Evolutionary conservation across 2,888 invertebrate genomes (phyloP), one percentile per base, ranked within the genome.

Genomic region (Acronicta leporina): DNA sequence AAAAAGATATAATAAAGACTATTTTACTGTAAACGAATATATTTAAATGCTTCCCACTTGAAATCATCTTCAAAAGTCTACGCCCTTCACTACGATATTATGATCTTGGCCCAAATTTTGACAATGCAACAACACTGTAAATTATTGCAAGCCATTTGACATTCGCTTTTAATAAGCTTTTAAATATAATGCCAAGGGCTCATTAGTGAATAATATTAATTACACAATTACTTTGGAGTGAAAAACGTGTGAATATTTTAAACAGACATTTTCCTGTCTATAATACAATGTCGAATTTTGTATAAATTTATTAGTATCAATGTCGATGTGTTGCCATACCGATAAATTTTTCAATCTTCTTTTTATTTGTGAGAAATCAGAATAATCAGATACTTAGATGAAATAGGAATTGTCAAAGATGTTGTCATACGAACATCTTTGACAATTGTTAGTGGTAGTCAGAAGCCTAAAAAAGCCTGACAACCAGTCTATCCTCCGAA

Each of bases 31-130:
- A 3, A 35, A 13, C 13, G 11, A 5, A 5, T 13, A 35, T 35
- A 20, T 20, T 35, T 11, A 35, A 35, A 35, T n/a, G 38, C 38
- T n/a, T 38, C 38, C n/a, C 38, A 38, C n/a, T 7, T 38, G n/a
- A n/a, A 13, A n/a, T 38, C 7, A 5, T n/a, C n/a, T 38, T 38
- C 13, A 38, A 38, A 38, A 38, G 27, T 44, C 2, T n/a, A 44
- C 25, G 44, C 7, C 13, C n/a, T 20, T n/a, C 25, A 25, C 20
- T 33, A 33, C 4, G 3, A 20, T 4, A 45, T 35, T 10, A 42
- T 38, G 44, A 0, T 13, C 70, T 63, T 67, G 65, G 53, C 65
- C 41, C 14, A 27, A 42, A 65, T 16, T 6, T 7, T 27, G 49
- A 62, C 43, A 60, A 60, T 30, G 38, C 33, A 38, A 60, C n/a